phyloP scores from a whole-genome alignment of 2,797 vertebrate genomes.

The Potorous gilbertii region DNA sequence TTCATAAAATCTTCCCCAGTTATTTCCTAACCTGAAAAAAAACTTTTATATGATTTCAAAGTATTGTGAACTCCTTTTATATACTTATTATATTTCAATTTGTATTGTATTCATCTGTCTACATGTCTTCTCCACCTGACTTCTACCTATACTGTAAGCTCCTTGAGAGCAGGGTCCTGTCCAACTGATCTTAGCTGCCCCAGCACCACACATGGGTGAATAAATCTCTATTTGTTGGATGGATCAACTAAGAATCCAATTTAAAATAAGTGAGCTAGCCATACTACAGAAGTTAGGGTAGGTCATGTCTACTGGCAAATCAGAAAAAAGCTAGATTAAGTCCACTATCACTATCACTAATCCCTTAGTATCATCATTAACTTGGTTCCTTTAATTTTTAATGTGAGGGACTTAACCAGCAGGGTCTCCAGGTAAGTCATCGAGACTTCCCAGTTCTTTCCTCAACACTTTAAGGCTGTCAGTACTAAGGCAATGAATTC shows the following conservation, averaged over 20 bases:
- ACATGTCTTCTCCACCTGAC: background rate
- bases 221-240: background rate
- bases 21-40: background rate
- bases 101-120: background rate
- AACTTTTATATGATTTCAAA: background rate
- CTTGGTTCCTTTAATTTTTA: conserved; percentile 35
- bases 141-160: background rate
- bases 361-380: background rate
- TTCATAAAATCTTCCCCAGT: background rate
- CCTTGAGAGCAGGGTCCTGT: background rate
- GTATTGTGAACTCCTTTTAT: background rate
- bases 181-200: background rate
- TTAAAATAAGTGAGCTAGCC: background rate
- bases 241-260: background rate
- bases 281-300: conserved; percentile 17
- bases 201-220: background rate
- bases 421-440: conserved; percentile 29
- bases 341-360: conserved; percentile 35
- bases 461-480: conserved; percentile 25
- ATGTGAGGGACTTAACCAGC: background rate
- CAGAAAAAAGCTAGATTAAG: conserved; percentile 42
- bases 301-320: conserved; percentile 51
- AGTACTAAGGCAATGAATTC: conserved; percentile 16
- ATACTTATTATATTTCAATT: background rate
- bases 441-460: conserved; percentile 24